phyloP scores from a whole-genome alignment of 2,888 invertebrate species.

The Cecidostiba fungosa region DNA sequence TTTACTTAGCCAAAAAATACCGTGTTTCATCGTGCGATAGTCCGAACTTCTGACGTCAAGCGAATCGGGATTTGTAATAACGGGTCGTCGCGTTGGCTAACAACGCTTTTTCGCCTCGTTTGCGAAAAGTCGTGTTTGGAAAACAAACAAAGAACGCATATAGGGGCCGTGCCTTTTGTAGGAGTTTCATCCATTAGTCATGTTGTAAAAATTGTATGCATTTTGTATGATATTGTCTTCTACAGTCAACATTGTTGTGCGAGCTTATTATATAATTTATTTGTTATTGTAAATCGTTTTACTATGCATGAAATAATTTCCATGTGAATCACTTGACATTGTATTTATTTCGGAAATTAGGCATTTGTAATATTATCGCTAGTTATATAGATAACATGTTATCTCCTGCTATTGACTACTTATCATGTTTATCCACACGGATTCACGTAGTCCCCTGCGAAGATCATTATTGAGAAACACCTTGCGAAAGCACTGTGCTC shows the following conservation, averaged over 20 bases:
- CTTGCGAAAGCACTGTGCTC: background rate
- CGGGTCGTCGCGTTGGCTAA: background rate
- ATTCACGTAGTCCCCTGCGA: conserved; percentile 49
- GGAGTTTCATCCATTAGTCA: too few species aligned
- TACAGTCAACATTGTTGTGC: background rate
- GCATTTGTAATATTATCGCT: background rate
- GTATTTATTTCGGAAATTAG: background rate
- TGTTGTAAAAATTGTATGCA: too few species aligned
- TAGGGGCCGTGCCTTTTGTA: background rate
- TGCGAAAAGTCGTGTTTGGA: background rate
- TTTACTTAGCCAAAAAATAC: conserved; percentile 29
- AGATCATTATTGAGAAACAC: conserved; percentile 35
- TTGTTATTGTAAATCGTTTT: background rate
- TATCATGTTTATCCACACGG: conserved; percentile 34
- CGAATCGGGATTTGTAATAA: background rate
- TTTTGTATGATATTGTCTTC: background rate
- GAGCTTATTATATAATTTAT: background rate
- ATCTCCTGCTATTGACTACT: background rate
- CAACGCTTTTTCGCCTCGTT: background rate
- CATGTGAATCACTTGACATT: conserved; percentile 4
- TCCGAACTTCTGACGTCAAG: conserved; percentile 27
- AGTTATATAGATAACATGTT: background rate
- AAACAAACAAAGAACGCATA: background rate
- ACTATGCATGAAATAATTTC: background rate
- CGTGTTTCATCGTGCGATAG: background rate